A percentile compares a stretch with the other conserved stretches of the same genome.
Evolutionary conservation across 37 sponge, comb jelly and placozoan genomes (phyloP).

Genomic region (Corticium candelabrum): DNA sequence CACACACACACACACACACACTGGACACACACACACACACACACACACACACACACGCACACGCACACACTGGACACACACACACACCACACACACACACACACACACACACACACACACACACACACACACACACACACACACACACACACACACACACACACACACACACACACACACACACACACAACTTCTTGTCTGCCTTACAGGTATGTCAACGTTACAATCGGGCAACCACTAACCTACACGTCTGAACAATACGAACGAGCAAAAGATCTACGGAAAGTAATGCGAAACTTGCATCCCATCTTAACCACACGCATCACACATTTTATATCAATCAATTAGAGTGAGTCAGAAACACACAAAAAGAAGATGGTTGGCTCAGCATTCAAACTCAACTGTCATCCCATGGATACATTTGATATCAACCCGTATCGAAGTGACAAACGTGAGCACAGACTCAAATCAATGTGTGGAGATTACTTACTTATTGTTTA

Average conservation of each 20-base stretch:
- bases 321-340: neutral
- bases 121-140: too few species aligned
- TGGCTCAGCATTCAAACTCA: constrained; percentile 73
- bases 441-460: constrained; percentile 19
- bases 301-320: neutral
- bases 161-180: too few species aligned
- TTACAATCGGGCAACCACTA: constrained; percentile 49
- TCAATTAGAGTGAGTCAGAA: constrained; percentile 22
- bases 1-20: too few species aligned
- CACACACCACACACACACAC: too few species aligned
- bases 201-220: constrained; percentile 53
- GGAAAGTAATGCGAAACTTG: constrained; percentile 14
- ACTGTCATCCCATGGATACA: constrained; percentile 44
- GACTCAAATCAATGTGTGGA: neutral
- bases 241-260: constrained; percentile 54
- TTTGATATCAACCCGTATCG: constrained; percentile 78
- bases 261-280: constrained; percentile 43
- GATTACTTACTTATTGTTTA: neutral
- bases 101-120: too few species aligned
- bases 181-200: neutral
- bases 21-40: too few species aligned
- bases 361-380: constrained; percentile 52
- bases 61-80: too few species aligned
- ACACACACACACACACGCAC: too few species aligned
- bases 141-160: too few species aligned